These are phyloP conservation scores for Percopsis transmontana DNA, from an alignment of 2,113 vertebrate species.

Conservation along the genomic window DNA sequence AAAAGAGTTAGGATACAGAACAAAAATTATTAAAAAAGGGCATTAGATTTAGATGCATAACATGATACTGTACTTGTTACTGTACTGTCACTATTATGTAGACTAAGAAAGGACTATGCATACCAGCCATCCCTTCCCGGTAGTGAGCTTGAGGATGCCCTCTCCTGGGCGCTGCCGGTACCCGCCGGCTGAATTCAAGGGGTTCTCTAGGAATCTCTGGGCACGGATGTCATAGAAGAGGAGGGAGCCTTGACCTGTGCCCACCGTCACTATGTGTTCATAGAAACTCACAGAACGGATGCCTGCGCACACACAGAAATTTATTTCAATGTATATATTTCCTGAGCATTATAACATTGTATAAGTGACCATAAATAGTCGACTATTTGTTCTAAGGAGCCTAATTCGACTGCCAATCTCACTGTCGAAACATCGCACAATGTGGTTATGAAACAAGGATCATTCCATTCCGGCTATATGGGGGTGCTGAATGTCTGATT, in stretches of 20 bases:
- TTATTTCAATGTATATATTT: background rate
- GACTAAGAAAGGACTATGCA: slow-evolving; percentile 27
- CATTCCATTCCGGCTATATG: too few species aligned
- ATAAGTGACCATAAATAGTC: too few species aligned
- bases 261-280: slow-evolving; percentile 97
- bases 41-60: background rate
- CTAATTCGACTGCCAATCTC: too few species aligned
- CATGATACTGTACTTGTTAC: too few species aligned
- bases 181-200: slow-evolving; percentile 67
- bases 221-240: slow-evolving; percentile 96
- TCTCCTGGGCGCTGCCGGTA: slow-evolving; percentile 83
- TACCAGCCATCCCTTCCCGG: slow-evolving; percentile 98
- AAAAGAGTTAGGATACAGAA: background rate
- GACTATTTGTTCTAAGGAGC: too few species aligned
- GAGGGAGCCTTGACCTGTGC: slow-evolving; percentile 94
- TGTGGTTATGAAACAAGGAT: too few species aligned
- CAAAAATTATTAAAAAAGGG: background rate
- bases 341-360: too few species aligned
- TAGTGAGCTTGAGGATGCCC: slow-evolving; percentile 90
- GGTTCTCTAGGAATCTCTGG: slow-evolving; percentile 91
- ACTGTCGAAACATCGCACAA: too few species aligned
- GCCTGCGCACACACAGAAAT: slow-evolving; percentile 69
- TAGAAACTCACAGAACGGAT: slow-evolving; percentile 99
- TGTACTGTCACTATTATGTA: slow-evolving; percentile 6
- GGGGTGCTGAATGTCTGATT: too few species aligned